Base-by-base conservation (phyloP, 1,140 invertebrate genomes). In the Cherax quadricarinatus region DNA sequence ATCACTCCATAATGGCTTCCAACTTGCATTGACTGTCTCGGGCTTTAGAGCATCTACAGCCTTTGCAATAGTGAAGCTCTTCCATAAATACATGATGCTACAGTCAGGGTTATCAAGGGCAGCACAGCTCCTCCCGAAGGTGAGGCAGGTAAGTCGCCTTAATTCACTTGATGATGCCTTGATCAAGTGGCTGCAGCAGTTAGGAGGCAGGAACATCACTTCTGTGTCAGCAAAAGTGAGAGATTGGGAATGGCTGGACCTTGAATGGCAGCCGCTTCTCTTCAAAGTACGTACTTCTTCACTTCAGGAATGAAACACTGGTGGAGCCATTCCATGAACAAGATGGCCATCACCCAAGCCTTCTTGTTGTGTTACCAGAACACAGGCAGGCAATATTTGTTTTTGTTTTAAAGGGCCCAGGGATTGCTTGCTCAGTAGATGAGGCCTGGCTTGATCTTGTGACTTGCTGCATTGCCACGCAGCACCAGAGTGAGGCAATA, bases 291-390 rank as follows among this genome's bases (percentile, higher is more conserved):
- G 66, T 14, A 41, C 30, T 41, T 30, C 82, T 70, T 24, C 9
- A 86, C 57, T 21, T 86, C 62, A 21, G 84, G 84, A 66, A 86
- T 86, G 41, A 66, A 86, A 5, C 84, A 86, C 62, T 86, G 53
- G 41, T 86, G 84, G 48, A 86, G 66, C 84, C 84, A 86, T 12
- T 86, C 53, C 12, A 9, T 86, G 24, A 49, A 24, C 51, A 86
- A 41, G n/a, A 48, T 10, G 9, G 10, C 41, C 12, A 6, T 70
- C 14, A 86, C 41, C 84, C 84, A 86, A 14, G 84, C 84, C 24
- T 86, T 86, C 10, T 14, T 30, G 62, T 86, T 86, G 66, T 66
- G 62, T 21, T 21, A 12, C 4, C 84, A 86, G 51, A 66, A 73
- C 16, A 86, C 66, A 30, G 84, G 84, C 18, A 86, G 84, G 1